Percentiles rank a stretch among this genome's conserved stretches.
phyloP scores from a whole-genome alignment of 2,888 invertebrate species.

The Darwinula stevensoni region DNA sequence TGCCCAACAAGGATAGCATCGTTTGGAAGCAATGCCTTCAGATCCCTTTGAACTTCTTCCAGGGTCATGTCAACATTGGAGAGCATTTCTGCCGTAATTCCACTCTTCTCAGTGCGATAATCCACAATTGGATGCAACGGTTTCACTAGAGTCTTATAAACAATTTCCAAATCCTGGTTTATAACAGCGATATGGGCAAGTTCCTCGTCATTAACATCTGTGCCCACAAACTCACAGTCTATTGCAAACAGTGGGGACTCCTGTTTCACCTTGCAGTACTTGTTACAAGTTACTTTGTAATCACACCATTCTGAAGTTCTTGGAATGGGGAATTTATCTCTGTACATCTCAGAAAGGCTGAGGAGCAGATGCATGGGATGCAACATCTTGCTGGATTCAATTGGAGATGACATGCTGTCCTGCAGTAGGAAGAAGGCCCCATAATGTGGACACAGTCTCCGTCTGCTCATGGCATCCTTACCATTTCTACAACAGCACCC shows the following conservation, averaged over 20 bases:
- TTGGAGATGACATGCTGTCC: no score
- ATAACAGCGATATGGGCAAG: conserved; percentile 63
- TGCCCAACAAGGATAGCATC: conserved; percentile 91
- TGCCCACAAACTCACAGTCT: conserved; percentile 56
- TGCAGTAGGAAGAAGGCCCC: no score
- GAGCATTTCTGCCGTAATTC: conserved; percentile 24
- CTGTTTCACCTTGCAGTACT: conserved; percentile 38
- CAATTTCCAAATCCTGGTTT: conserved; percentile 37
- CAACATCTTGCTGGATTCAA: no score
- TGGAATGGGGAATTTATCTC: no score
- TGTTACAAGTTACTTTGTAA: conserved; percentile 44
- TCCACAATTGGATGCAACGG: conserved; percentile 51
- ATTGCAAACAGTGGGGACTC: conserved; percentile 65
- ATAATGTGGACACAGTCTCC: background rate
- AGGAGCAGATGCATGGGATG: no score
- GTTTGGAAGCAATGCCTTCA: conserved; percentile 38
- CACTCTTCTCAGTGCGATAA: conserved; percentile 35
- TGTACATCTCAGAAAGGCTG: no score
- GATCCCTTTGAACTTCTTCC: conserved; percentile 43
- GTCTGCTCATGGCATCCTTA: background rate
- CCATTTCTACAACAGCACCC: no score
- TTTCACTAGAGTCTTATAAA: conserved; percentile 63
- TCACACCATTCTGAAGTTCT: no score
- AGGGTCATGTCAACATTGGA: conserved; percentile 38
- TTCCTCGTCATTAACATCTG: conserved; percentile 34